Conservation (phyloP, 1,140 invertebrate species). For the Aphis craccivora region DNA sequence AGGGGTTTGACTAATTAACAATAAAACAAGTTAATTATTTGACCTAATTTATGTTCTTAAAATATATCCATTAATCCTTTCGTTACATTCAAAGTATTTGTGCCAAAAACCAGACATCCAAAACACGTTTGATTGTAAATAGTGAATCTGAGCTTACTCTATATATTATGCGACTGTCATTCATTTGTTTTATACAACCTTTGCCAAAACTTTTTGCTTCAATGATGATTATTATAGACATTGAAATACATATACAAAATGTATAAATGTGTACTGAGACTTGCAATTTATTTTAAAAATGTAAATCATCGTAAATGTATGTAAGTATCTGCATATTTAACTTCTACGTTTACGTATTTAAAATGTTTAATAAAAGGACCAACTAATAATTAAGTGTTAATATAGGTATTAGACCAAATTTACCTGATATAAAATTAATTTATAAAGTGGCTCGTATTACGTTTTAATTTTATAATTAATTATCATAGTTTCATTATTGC, state of each 20-base stretch:
- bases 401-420: too few relatives aligned
- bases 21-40: constrained; percentile 6
- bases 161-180: neutral
- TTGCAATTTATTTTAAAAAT: neutral
- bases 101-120: constrained; percentile 8
- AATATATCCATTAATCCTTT: constrained; percentile 13
- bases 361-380: neutral
- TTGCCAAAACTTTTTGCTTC: neutral
- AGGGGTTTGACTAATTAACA: neutral
- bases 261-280: neutral
- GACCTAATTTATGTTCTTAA: neutral
- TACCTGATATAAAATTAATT: neutral
- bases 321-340: neutral
- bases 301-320: neutral
- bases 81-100: neutral
- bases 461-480: neutral
- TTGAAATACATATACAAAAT: constrained; percentile 4
- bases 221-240: neutral
- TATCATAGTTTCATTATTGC: neutral
- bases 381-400: neutral
- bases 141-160: neutral
- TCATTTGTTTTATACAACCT: neutral
- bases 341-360: neutral
- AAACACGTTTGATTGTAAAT: constrained; percentile 6
- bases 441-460: neutral